Evolutionary conservation across 2,113 vertebrate species (phyloP), one percentile per base, ranked within the genome.

Genomic region (Columbina picui): DNA sequence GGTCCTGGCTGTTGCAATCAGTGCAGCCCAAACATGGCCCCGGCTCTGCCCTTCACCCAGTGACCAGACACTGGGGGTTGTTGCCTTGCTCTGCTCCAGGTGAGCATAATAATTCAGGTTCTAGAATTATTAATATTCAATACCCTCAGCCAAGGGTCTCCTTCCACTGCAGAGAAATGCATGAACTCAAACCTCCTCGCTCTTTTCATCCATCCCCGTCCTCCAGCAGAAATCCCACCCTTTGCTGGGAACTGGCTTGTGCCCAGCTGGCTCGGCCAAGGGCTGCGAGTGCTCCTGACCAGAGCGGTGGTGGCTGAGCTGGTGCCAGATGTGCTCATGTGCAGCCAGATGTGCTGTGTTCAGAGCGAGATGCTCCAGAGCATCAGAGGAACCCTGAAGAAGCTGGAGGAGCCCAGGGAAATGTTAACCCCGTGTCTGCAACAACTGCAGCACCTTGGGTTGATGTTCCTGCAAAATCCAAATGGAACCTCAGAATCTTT

Each of bases 11-110:
- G 20, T 10, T 50, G 22, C 56, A 13, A 19, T 23, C 63, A 20
- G 47, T 26, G 45, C 27, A n/a, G 50, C 52, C 25, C 34, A n/a
- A 43, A 32, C 0, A 3, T 39, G 18, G 45, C 12, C 89, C 47
- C 26, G 26, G 43, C 34, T 74, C 21, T 3, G 34, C 20, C 39
- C 1, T 22, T 20, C 50, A 12, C 5, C 36, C n/a, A 2, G 45
- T 0, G 2, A 32, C 69, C 49, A 25, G 18, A 25, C 0, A 3
- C 32, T 0, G 0, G n/a, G 45, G 11, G 74, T 14, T 23, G 38
- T 43, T 34, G 38, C 52, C 29, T 32, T 5, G 6, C 34, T 49
- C 50, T 63, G 60, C 23, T 16, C 34, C 15, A 29, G 41, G 9
- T 20, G 34, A 32, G 41, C 0, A 1, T n/a, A 17, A 13, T 3